phyloP scores from a whole-genome alignment of 2,113 vertebrate species.

The Cygnus atratus region DNA sequence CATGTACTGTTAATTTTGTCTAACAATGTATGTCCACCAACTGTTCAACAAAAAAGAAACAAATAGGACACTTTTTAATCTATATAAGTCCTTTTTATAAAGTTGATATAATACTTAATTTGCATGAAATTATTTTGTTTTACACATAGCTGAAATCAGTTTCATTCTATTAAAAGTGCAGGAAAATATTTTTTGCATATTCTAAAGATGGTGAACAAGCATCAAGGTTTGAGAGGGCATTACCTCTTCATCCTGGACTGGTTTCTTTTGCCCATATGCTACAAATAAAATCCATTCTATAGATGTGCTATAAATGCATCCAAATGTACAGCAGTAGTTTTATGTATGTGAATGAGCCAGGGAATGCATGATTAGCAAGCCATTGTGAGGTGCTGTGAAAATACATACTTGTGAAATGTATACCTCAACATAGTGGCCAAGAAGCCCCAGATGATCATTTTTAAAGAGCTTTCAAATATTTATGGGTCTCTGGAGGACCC shows the following conservation, averaged over 20 bases:
- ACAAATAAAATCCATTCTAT: neutral
- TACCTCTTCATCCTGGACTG: neutral
- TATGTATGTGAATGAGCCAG: constrained; percentile 12
- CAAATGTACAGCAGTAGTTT: constrained; percentile 14
- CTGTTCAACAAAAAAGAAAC: neutral
- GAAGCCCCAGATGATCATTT: constrained; percentile 26
- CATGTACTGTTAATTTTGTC: neutral
- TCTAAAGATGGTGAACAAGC: rapidly evolving
- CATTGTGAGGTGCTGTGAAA: constrained; percentile 15
- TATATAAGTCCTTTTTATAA: neutral
- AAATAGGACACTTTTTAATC: neutral
- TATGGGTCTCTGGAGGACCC: constrained; percentile 13
- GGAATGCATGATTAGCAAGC: neutral
- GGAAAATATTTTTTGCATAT: neutral
- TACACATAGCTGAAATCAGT: neutral
- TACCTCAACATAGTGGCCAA: constrained; percentile 14
- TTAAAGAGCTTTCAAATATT: constrained; percentile 55
- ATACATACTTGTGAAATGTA: constrained; percentile 23
- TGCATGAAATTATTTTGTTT: neutral
- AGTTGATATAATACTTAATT: neutral
- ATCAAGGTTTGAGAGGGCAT: neutral
- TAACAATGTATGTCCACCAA: neutral
- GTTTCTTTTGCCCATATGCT: neutral
- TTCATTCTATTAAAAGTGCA: neutral
- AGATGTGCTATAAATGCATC: neutral